Evolutionary conservation across 2,888 invertebrate species (phyloP).

Genomic region (Acrocyrtus sp.): DNA sequence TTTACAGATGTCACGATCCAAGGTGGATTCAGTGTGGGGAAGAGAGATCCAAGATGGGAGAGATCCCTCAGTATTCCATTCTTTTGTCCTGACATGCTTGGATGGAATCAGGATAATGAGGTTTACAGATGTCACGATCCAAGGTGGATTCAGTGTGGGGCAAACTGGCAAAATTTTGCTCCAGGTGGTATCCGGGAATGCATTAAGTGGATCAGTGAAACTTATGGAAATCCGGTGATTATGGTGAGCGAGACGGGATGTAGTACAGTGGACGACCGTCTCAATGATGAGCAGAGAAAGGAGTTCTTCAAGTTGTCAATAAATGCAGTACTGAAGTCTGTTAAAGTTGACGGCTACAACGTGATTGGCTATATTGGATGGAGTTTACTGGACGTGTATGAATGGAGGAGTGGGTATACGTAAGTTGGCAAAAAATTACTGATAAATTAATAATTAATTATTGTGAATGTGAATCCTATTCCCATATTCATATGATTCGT

Average conservation of each 20-base stretch:
- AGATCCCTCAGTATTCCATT: constrained; percentile 18
- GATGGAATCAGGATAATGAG: constrained; percentile 49
- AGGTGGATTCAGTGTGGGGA: constrained; percentile 51
- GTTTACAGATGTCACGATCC: constrained; percentile 47
- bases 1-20: constrained; percentile 45
- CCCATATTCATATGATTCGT: not conserved
- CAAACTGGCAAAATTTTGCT: constrained; percentile 57
- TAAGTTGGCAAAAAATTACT: constrained; percentile 38
- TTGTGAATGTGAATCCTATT: not conserved
- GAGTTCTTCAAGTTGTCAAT: constrained; percentile 60
- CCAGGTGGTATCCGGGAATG: constrained; percentile 55
- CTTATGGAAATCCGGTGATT: constrained; percentile 56
- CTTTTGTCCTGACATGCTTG: constrained; percentile 29
- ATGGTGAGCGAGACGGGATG: constrained; percentile 62
- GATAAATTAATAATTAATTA: not conserved
- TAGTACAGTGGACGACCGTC: constrained; percentile 40
- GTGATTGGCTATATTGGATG: constrained; percentile 59
- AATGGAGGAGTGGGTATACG: constrained; percentile 60
- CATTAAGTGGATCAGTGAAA: constrained; percentile 53
- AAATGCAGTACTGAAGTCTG: constrained; percentile 60
- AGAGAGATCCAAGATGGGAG: constrained; percentile 2
- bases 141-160: constrained; percentile 47
- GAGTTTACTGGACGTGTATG: constrained; percentile 59
- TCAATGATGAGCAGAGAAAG: constrained; percentile 59
- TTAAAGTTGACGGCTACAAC: constrained; percentile 58